Evolutionary conservation across 37 sponge, comb jelly and placozoan species (phyloP).

Genomic region (Oopsacas minuta): DNA sequence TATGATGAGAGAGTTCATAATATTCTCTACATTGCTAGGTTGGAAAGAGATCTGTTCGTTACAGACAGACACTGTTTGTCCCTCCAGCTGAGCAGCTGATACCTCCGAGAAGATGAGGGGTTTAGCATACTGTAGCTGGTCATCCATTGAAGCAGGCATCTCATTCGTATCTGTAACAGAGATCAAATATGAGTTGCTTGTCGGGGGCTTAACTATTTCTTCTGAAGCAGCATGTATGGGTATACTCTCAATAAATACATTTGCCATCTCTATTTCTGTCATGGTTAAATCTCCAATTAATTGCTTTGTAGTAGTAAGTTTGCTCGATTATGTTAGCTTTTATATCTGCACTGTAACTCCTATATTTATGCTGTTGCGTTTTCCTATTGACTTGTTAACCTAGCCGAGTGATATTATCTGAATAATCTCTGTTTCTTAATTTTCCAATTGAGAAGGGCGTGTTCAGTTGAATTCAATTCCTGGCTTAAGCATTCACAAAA

Average conservation of each 20-base stretch:
- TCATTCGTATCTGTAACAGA: not conserved
- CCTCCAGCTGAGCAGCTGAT: not conserved
- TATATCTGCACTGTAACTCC: constrained; percentile 15
- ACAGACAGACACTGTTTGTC: not conserved
- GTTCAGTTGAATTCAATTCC: not conserved
- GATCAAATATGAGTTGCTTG: not conserved
- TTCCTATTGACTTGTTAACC: constrained; percentile 14
- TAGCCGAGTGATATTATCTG: not conserved
- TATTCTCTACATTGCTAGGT: not conserved
- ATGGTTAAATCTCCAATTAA: no score
- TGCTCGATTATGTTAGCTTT: constrained; percentile 14
- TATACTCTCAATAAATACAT: not conserved
- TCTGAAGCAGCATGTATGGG: not conserved
- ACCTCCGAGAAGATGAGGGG: not conserved
- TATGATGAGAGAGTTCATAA: constrained; percentile 6
- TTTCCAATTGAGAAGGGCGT: not conserved
- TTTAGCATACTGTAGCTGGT: not conserved
- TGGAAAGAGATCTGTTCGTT: not conserved
- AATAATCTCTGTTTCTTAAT: not conserved
- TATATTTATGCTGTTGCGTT: not conserved
- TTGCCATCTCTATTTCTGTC: constrained; percentile 8
- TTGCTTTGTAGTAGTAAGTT: constrained; percentile 1
- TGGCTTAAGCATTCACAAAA: not conserved
- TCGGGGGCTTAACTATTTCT: not conserved
- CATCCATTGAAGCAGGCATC: not conserved